Conservation (phyloP, 2,888 invertebrate species). For the Phengaris alcon region DNA sequence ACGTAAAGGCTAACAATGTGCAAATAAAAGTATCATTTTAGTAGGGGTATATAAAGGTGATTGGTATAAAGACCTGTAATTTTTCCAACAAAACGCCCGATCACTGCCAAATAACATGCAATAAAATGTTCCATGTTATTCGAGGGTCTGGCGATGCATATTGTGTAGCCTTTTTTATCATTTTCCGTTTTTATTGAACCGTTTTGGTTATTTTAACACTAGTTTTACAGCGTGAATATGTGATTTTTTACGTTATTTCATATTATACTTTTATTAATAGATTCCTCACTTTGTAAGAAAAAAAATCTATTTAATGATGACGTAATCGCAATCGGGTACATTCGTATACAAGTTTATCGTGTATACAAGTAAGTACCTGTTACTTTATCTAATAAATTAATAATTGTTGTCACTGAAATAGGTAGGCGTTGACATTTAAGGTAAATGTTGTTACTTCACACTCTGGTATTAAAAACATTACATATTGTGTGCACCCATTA, state of each 20-base stretch:
- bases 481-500: not conserved
- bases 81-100: conserved; percentile 30
- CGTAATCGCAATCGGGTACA: too few species aligned
- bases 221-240: not conserved
- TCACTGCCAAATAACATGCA: conserved; percentile 32
- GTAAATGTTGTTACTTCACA: conserved; percentile 16
- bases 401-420: not conserved
- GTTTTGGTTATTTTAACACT: not conserved
- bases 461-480: conserved; percentile 1
- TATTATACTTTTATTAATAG: too few species aligned
- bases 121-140: conserved; percentile 27
- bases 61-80: conserved; percentile 32
- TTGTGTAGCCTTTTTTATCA: conserved; percentile 24
- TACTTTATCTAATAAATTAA: not conserved
- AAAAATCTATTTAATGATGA: not conserved
- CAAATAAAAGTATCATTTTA: conserved; percentile 27
- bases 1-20: conserved; percentile 12
- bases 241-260: not conserved
- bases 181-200: conserved; percentile 24
- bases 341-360: not conserved
- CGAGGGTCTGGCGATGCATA: conserved; percentile 26
- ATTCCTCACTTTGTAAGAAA: not conserved
- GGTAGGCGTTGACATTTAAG: not conserved
- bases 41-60: conserved; percentile 27
- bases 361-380: not conserved